Conservation (phyloP, 53 echinoderm and acorn worm species). For the Temnopleurus reevesii region DNA sequence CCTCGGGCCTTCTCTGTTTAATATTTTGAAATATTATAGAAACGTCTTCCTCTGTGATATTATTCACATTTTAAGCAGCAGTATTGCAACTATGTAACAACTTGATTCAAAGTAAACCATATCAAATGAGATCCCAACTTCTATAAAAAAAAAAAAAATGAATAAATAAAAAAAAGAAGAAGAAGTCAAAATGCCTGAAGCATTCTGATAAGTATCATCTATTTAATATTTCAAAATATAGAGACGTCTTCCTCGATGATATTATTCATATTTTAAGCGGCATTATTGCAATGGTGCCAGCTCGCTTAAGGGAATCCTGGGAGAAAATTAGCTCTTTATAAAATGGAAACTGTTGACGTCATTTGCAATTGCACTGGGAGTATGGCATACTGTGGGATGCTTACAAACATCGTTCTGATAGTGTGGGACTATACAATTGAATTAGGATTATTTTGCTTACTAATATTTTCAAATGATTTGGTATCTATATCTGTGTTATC, state of each 20-base stretch:
- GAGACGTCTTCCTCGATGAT: background rate
- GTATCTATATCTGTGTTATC: background rate
- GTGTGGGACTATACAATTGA: background rate
- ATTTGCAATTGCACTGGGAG: background rate
- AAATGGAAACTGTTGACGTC: slow-evolving; percentile 29
- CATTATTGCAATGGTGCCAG: slow-evolving; percentile 40
- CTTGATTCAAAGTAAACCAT: background rate
- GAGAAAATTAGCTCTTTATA: slow-evolving; percentile 39
- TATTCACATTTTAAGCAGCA: no score
- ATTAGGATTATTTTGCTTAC: background rate
- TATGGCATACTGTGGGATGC: background rate
- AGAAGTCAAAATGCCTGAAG: background rate
- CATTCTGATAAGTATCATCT: background rate
- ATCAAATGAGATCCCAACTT: background rate
- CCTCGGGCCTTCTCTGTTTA: no score
- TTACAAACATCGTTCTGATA: background rate
- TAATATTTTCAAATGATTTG: background rate
- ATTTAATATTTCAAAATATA: no score
- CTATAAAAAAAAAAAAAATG: no score
- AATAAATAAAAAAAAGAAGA: no score
- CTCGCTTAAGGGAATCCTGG: background rate
- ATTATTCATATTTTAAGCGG: slow-evolving; percentile 33
- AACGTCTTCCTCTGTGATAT: no score
- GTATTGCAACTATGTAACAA: no score
- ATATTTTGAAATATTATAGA: no score